Evolutionary conservation across 2,888 invertebrate species (phyloP), one percentile per base, ranked within the genome.

Genomic region (Tipula unca): DNA sequence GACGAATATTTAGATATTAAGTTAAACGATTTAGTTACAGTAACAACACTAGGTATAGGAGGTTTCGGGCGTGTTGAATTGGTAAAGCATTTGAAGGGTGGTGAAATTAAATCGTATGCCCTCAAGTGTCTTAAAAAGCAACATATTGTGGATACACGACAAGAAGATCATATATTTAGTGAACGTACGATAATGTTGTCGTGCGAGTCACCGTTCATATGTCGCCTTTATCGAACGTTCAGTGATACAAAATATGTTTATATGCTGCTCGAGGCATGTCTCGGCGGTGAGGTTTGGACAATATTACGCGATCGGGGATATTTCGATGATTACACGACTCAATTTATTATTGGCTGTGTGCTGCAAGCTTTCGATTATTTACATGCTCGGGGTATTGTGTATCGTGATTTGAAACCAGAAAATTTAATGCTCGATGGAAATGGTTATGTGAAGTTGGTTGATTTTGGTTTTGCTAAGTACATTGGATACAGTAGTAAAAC

Each of bases 201-300:
- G 88, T 95, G 96, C 88, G 88, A 90, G 5, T 89, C 89, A 13
- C 90, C 91, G 0, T 91, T 91, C 86, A 91, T 91, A 85, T 91
- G 88, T 90, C 97, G 97, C 87, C 91, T 98, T 85, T 96, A 95
- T 91, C 94, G 95, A 87, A 99, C 98, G 1, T 98, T 95, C 91
- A 95, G 95, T 88, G 98, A 99, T 90, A 93, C 93, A 86, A 98
- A 98, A 89, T 98, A 96, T 90, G 94, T 98, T 13, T 99, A 98
- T 89, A 97, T 98, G 93, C 91, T 99, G 86, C 95, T 99, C 94
- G 99, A 99, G 91, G 95, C 96, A 0, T 97, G 98, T 88, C 93
- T 99, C 86, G 98, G 98, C 1, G 98, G 98, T 1, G 98, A 98
- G 89, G 94, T 98, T 29, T 99, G 98, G 97, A 97, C 97, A 0